Evolutionary conservation across 2,888 invertebrate species (phyloP), one percentile per base, ranked within the genome.

Genomic region (Drosophila demipolita): DNA sequence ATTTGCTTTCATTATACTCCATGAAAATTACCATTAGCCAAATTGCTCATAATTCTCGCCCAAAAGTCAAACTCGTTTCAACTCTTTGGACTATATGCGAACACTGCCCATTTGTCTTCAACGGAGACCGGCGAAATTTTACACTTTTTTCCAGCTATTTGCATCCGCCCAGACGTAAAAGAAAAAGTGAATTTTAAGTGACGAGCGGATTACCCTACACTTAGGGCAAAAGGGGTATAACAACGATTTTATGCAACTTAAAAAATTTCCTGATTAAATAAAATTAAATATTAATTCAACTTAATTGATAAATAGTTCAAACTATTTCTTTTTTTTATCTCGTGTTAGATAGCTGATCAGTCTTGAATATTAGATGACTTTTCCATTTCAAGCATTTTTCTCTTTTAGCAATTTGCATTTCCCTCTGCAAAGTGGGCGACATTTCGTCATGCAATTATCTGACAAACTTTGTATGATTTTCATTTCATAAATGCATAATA

Each of bases 21-120:
- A 69, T 73, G 76, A 82, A 78, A 88, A 85, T 88, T 77, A 87
- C 89, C 87, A 89, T 85, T 85, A 89, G 79, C 63, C 75, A 87
- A 85, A 85, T 89, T 89, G 77, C 72, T 68, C 73, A 77, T 81
- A 86, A 83, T 87, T 85, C 82, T 82, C 74, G 68, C 82, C 53
- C 52, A 66, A 63, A 74, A 64, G 68, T 60, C 26, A 26, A 58
- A 54, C 52, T 49, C 49, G 59, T 45, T 70, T 50, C 60, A 36
- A 52, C 60, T n/a, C 15, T 29, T 48, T 42, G 68, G 52, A 53
- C 17, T 26, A 53, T 68, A 53, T 54, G 59, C 40, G 5, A 36
- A 45, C 53, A 26, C 42, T 50, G 70, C 36, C 59, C 78, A 83
- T 83, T 87, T 75, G 87, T 83, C 67, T 42, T 3, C 48, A 54